A percentile compares a stretch with the other conserved stretches of the same genome.
These are phyloP conservation scores for Drosophila saltans DNA, from an alignment of 1,140 invertebrate genomes.

Conservation along the genomic window DNA sequence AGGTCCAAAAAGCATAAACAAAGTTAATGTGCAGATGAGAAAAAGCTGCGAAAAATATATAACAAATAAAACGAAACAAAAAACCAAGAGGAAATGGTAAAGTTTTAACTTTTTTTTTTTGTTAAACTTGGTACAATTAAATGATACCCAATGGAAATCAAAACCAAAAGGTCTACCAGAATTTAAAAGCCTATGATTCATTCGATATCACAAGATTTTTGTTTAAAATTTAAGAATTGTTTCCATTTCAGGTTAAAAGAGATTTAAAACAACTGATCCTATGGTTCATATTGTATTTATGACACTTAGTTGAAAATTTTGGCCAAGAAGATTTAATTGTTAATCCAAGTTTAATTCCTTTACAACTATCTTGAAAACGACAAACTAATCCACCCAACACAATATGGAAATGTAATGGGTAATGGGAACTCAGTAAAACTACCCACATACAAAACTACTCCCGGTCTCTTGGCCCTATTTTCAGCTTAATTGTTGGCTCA, in stretches of 20 bases:
- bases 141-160: neutral
- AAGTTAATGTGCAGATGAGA: slow-evolving; percentile 19
- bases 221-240: too few relatives aligned
- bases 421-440: slow-evolving; percentile 15
- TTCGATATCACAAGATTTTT: too few relatives aligned
- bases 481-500: slow-evolving; percentile 47
- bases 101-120: slow-evolving; percentile 7
- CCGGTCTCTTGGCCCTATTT: slow-evolving; percentile 35
- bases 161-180: too few relatives aligned
- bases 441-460: slow-evolving; percentile 14
- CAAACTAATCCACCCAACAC: slow-evolving; percentile 3
- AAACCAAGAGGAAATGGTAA: slow-evolving; percentile 1
- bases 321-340: too few relatives aligned
- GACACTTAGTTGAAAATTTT: too few relatives aligned
- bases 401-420: slow-evolving; percentile 12
- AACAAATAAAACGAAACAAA: neutral
- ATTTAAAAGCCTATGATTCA: too few relatives aligned
- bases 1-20: slow-evolving; percentile 19
- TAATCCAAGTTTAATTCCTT: neutral
- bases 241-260: too few relatives aligned
- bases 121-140: neutral
- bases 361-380: neutral
- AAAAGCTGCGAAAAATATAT: neutral
- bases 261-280: too few relatives aligned
- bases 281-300: too few relatives aligned